Percentiles rank a stretch among this genome's conserved stretches.
Evolutionary conservation across 2,888 invertebrate species (phyloP).

Genomic region (Acanthococcus lagerstroemiae): DNA sequence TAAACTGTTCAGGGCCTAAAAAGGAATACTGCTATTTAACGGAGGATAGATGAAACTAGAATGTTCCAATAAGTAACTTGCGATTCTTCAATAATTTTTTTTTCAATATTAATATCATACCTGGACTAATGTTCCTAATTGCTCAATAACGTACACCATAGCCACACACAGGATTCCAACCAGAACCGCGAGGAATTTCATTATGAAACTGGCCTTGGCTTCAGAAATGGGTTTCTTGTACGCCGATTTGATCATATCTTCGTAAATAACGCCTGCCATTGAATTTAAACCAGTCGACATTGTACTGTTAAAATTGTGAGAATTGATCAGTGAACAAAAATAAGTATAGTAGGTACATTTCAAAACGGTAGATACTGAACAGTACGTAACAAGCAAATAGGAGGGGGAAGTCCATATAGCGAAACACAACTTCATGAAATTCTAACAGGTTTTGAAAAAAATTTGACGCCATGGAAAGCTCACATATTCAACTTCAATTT

Average conservation of each 20-base stretch:
- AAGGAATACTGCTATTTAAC: too few relatives aligned
- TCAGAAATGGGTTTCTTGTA: slow-evolving; percentile 54
- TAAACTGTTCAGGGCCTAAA: slow-evolving; percentile 38
- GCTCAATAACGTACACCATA: slow-evolving; percentile 59
- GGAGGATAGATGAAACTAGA: not conserved
- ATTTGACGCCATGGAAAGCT: too few relatives aligned
- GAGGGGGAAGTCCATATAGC: too few relatives aligned
- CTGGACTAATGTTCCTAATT: slow-evolving; percentile 57
- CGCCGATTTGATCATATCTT: slow-evolving; percentile 64
- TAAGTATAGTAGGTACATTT: too few relatives aligned
- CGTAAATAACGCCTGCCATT: slow-evolving; percentile 66
- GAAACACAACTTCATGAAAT: too few relatives aligned
- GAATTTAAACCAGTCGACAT: slow-evolving; percentile 71
- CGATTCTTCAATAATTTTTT: not conserved
- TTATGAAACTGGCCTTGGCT: slow-evolving; percentile 54
- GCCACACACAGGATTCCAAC: slow-evolving; percentile 56
- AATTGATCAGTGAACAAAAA: too few relatives aligned
- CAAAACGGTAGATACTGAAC: too few relatives aligned
- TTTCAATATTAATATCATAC: slow-evolving; percentile 35
- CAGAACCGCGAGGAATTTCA: slow-evolving; percentile 58
- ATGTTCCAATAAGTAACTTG: too few relatives aligned
- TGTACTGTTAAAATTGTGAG: too few relatives aligned
- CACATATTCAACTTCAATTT: too few relatives aligned
- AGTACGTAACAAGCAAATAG: too few relatives aligned
- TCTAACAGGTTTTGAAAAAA: too few relatives aligned